Evolutionary conservation across 2,888 invertebrate genomes (phyloP), one percentile per base, ranked within the genome.

Genomic region (Strigamia transsilvanica): DNA sequence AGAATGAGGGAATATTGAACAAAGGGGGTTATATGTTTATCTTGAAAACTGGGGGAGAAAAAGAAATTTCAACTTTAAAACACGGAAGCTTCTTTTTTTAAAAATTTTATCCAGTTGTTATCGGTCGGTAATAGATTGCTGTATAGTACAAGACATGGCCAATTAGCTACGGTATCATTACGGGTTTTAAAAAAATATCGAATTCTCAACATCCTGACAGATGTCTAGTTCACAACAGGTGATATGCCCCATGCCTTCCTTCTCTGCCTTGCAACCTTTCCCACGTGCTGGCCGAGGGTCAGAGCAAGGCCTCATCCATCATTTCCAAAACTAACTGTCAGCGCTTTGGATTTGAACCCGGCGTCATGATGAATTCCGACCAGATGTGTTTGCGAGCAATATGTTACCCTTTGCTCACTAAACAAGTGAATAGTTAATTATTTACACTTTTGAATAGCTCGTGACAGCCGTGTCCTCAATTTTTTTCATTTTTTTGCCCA

Each of bases 311-410:
- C 61, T 66, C 61, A 66, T 66, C 61, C 61, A 66, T 66, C 61
- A 66, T 66, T 66, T 66, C 61, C 61, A 66, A 66, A 66, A 66
- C 61, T 66, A 66, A 66, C 61, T 66, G 61, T 66, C 61, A 66
- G 61, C 61, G 61, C 61, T 66, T 66, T 66, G n/a, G 46, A 46
- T 46, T 46, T 46, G 46, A 66, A 18, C 61, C 61, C 10, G 61
- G 23, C 61, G 61, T 23, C 61, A 66, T 66, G 61, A 66, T 66
- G 61, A 23, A 66, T 66, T 66, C 61, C 61, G 23, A 21, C 61
- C 61, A 66, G 21, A 66, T 66, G 61, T 66, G 18, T 66, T 66
- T 21, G 61, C 18, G 18, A 66, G 61, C 61, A 66, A 66, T 12
- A 23, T 21, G 61, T 23, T 66, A 66, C 21, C 61, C 18, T 66